Evolutionary conservation across 2,888 invertebrate genomes (phyloP).

Genomic region (Belgica antarctica): DNA sequence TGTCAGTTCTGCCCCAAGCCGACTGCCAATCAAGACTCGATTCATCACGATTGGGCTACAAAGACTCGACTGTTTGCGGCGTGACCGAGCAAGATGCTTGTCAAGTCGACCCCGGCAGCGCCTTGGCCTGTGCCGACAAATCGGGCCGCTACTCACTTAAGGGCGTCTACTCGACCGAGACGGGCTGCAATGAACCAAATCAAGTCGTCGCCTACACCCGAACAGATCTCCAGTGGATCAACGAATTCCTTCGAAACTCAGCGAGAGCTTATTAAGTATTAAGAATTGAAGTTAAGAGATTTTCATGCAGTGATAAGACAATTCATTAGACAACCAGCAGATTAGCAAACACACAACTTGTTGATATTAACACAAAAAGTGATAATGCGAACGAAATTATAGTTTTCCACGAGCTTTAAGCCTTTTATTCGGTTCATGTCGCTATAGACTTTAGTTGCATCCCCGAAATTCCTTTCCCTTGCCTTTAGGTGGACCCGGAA

Average conservation of each 20-base stretch:
- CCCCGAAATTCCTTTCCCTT: too few relatives aligned
- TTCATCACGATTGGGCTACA: slow-evolving; percentile 55
- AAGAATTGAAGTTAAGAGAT: background rate
- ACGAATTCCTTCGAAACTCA: slow-evolving; percentile 46
- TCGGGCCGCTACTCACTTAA: slow-evolving; percentile 67
- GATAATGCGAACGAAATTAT: too few relatives aligned
- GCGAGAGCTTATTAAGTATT: background rate
- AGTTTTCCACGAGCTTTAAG: too few relatives aligned
- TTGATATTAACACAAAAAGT: too few relatives aligned
- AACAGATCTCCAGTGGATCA: slow-evolving; percentile 62
- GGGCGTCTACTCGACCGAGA: slow-evolving; percentile 76
- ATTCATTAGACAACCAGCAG: too few relatives aligned
- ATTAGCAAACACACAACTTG: too few relatives aligned
- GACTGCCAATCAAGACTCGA: slow-evolving; percentile 59
- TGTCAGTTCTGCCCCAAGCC: slow-evolving; percentile 63
- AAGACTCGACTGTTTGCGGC: slow-evolving; percentile 69
- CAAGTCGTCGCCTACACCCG: slow-evolving; percentile 62
- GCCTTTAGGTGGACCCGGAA: too few relatives aligned
- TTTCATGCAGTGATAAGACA: slow-evolving; percentile 8
- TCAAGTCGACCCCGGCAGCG: slow-evolving; percentile 76
- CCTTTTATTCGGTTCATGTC: too few relatives aligned
- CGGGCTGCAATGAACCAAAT: slow-evolving; percentile 61
- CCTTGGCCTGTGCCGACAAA: slow-evolving; percentile 72
- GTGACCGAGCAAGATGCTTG: slow-evolving; percentile 70
- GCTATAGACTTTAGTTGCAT: too few relatives aligned